phyloP scores from a whole-genome alignment of 2,888 invertebrate species.

The Drosophila paramelanica region DNA sequence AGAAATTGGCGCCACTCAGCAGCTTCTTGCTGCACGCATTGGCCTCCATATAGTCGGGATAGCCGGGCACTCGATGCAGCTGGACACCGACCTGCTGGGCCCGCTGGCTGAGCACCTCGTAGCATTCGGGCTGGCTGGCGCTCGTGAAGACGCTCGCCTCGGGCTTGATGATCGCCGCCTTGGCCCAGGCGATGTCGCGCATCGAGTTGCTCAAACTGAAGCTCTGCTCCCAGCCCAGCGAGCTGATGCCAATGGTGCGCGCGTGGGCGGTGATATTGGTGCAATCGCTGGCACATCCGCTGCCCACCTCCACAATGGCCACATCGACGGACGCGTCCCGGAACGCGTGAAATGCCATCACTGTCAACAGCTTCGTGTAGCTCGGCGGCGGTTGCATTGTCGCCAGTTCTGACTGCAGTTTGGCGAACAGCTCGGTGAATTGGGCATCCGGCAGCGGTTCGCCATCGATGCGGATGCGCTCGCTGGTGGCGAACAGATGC shows the following conservation, averaged over 20 bases:
- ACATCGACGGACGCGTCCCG: constrained; percentile 52
- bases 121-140: constrained; percentile 61
- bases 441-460: constrained; percentile 41
- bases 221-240: constrained; percentile 69
- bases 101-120: constrained; percentile 59
- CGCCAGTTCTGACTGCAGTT: constrained; percentile 23
- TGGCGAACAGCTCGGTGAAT: constrained; percentile 57
- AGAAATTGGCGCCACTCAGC: constrained; percentile 45
- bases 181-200: constrained; percentile 70
- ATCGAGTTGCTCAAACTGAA: constrained; percentile 55
- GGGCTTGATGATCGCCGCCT: constrained; percentile 70
- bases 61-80: constrained; percentile 57
- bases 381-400: constrained; percentile 41
- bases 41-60: constrained; percentile 47
- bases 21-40: constrained; percentile 46
- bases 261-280: constrained; percentile 66
- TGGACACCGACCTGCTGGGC: constrained; percentile 58
- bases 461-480: constrained; percentile 65
- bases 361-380: constrained; percentile 60
- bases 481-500: constrained; percentile 63
- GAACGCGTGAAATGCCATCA: constrained; percentile 72
- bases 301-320: constrained; percentile 66
- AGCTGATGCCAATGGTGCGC: constrained; percentile 63
- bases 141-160: constrained; percentile 63
- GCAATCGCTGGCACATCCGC: constrained; percentile 56